Conservation (phyloP, 2,888 invertebrate genomes). For the Leucoptera coffeella region DNA sequence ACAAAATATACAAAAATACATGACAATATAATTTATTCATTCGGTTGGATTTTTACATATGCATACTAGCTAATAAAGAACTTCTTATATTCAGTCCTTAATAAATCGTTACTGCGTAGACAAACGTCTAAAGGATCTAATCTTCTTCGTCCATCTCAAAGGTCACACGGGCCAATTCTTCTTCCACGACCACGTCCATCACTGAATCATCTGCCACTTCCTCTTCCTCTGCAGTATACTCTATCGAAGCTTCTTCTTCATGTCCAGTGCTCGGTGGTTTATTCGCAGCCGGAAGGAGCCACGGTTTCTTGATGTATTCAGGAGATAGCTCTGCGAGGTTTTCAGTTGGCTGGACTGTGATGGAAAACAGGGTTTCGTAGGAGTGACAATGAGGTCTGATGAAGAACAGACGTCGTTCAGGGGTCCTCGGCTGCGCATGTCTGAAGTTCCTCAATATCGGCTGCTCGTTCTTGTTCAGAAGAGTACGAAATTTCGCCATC, state of each 20-base stretch:
- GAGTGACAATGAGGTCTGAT: constrained; percentile 44
- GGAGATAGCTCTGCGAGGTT: constrained; percentile 27
- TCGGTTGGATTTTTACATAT: too few species aligned
- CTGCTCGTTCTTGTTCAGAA: constrained; percentile 45
- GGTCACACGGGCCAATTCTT: too few species aligned
- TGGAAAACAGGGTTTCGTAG: constrained; percentile 42
- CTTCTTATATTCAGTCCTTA: too few species aligned
- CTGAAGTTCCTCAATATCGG: constrained; percentile 49
- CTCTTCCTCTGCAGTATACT: constrained; percentile 9
- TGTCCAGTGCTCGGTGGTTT: constrained; percentile 12
- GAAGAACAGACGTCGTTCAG: constrained; percentile 42
- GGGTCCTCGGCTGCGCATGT: constrained; percentile 27
- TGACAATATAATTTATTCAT: too few species aligned
- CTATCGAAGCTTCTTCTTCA: constrained; percentile 14
- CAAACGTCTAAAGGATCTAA: too few species aligned
- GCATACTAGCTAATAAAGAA: too few species aligned
- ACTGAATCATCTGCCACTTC: too few species aligned
- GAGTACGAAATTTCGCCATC: constrained; percentile 49
- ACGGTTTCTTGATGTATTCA: constrained; percentile 17
- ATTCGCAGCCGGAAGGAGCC: constrained; percentile 29
- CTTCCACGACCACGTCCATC: too few species aligned
- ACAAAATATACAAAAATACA: too few species aligned
- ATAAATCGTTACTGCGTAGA: too few species aligned
- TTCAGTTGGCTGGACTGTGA: constrained; percentile 22
- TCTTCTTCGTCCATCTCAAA: too few species aligned